Conservation (phyloP, 2,888 invertebrate genomes). For the Hydriomena furcata region DNA sequence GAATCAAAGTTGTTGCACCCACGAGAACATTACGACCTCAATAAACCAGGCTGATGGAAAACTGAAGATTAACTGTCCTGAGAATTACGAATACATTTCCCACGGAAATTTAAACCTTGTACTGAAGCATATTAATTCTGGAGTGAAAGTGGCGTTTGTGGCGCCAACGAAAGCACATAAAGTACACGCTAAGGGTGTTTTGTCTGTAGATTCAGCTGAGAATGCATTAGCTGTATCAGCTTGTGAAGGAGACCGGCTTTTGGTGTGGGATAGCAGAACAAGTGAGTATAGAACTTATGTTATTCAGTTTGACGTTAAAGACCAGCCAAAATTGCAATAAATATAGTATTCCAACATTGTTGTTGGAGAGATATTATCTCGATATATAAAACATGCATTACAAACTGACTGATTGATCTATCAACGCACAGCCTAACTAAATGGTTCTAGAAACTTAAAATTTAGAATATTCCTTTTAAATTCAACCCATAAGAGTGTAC, state of each 20-base stretch:
- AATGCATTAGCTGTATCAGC: conserved; percentile 86
- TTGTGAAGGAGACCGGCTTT: conserved; percentile 82
- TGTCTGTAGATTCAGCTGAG: conserved; percentile 79
- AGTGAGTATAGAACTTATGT: conserved; percentile 59
- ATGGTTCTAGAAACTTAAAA: too few species aligned
- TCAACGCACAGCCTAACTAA: too few species aligned
- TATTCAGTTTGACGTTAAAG: too few species aligned
- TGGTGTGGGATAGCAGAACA: conserved; percentile 86
- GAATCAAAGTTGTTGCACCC: conserved; percentile 62
- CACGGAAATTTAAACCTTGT: conserved; percentile 68
- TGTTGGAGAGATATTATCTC: too few species aligned
- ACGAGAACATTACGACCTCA: conserved; percentile 65
- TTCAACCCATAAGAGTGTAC: too few species aligned
- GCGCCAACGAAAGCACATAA: conserved; percentile 76
- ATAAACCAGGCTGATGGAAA: conserved; percentile 62
- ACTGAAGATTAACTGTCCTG: conserved; percentile 66
- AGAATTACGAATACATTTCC: conserved; percentile 68
- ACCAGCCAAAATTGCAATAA: too few species aligned
- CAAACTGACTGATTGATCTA: too few species aligned
- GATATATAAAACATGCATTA: too few species aligned
- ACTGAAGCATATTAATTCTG: conserved; percentile 69
- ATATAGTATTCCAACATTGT: too few species aligned
- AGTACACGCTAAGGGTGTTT: conserved; percentile 76
- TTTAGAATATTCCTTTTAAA: too few species aligned
- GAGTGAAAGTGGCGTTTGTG: conserved; percentile 74